Conservation (phyloP, 2,888 invertebrate genomes). For the Nebria brevicollis region DNA sequence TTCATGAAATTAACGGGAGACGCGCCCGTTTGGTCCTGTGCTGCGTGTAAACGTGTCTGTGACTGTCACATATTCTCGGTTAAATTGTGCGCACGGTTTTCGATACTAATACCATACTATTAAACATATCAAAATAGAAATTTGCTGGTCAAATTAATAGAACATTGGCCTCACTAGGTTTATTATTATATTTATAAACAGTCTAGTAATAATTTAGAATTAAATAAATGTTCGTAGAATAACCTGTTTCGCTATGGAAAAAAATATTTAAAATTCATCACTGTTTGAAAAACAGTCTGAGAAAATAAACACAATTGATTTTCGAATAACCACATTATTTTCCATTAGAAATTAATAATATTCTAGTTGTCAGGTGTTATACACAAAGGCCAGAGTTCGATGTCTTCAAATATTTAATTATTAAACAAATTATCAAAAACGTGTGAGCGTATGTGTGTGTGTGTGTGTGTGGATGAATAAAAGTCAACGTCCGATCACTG, state of each 20-base stretch:
- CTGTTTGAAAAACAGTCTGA: too few relatives aligned
- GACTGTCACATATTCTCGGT: not conserved
- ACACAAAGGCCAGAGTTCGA: slow-evolving; percentile 1
- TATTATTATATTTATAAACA: too few relatives aligned
- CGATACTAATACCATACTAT: not conserved
- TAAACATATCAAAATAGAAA: not conserved
- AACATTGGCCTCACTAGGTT: too few relatives aligned
- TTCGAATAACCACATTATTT: not conserved
- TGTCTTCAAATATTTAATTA: not conserved
- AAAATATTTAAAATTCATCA: too few relatives aligned
- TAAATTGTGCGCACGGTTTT: not conserved
- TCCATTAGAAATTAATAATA: not conserved
- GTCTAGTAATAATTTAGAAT: too few relatives aligned
- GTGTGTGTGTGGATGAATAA: not conserved
- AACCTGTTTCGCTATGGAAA: too few relatives aligned
- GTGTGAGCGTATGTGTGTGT: not conserved
- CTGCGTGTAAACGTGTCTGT: not conserved
- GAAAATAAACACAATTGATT: too few relatives aligned
- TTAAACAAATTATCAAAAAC: not conserved
- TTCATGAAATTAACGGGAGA: slow-evolving; percentile 19
- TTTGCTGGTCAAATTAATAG: too few relatives aligned
- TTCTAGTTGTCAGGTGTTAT: not conserved
- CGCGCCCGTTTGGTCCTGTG: slow-evolving; percentile 5
- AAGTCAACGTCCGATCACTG: slow-evolving; percentile 1
- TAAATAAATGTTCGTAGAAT: too few relatives aligned